A percentile compares a stretch with the other conserved stretches of the same genome.
Evolutionary conservation across 1,140 invertebrate species (phyloP).

Genomic region (Dufourea novaeangliae): DNA sequence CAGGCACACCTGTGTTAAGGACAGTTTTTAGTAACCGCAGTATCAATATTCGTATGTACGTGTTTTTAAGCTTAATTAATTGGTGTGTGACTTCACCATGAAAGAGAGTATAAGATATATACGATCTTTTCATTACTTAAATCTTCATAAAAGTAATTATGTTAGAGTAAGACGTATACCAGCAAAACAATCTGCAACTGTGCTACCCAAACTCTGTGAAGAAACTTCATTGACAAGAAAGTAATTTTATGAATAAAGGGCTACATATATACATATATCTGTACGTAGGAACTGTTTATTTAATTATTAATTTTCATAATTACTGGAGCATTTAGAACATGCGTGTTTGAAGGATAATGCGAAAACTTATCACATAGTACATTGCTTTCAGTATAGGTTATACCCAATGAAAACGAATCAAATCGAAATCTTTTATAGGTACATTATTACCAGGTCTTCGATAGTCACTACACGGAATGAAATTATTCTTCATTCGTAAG

Average conservation of each 20-base stretch:
- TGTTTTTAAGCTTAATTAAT: slow-evolving; percentile 22
- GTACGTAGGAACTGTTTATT: slow-evolving; percentile 23
- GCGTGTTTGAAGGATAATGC: slow-evolving; percentile 4
- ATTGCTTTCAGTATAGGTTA: slow-evolving; percentile 15
- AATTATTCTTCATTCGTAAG: not conserved
- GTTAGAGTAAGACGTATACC: slow-evolving; percentile 58
- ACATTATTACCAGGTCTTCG: not conserved
- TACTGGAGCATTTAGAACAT: not conserved
- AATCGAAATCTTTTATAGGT: not conserved
- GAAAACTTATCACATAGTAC: slow-evolving; percentile 3
- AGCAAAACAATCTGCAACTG: slow-evolving; percentile 35
- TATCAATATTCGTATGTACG: slow-evolving; percentile 27
- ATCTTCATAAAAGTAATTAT: slow-evolving; percentile 57
- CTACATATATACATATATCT: slow-evolving; percentile 38
- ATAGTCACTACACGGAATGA: not conserved
- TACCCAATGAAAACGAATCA: not conserved
- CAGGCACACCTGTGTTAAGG: slow-evolving; percentile 1
- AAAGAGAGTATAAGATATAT: slow-evolving; percentile 3
- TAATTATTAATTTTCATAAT: slow-evolving; percentile 6
- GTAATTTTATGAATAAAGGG: slow-evolving; percentile 68
- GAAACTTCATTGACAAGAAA: slow-evolving; percentile 51
- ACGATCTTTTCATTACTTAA: slow-evolving; percentile 35
- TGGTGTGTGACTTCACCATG: slow-evolving; percentile 12
- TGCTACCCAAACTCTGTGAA: slow-evolving; percentile 59
- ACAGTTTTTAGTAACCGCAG: slow-evolving; percentile 30